Conservation (phyloP, 2,113 vertebrate genomes). For the Columbina picui region DNA sequence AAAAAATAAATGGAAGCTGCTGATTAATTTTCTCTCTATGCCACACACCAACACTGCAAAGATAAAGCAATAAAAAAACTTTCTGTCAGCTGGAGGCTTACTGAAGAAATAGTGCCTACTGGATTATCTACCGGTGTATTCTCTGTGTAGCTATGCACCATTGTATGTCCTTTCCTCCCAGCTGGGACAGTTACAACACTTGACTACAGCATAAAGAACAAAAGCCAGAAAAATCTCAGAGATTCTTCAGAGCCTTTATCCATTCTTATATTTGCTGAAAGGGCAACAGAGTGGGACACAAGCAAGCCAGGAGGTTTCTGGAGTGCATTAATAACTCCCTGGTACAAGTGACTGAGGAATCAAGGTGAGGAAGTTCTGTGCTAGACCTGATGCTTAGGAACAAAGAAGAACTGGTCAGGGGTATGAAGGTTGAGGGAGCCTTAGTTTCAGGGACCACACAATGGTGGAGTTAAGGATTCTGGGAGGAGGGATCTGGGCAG, state of each 20-base stretch:
- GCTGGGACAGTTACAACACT: not conserved
- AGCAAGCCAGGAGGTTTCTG: not conserved
- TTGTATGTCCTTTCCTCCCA: not conserved
- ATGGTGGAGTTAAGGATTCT: not conserved
- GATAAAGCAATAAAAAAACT: not conserved
- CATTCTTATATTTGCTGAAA: not conserved
- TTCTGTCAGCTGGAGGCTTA: not conserved
- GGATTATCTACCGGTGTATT: not conserved
- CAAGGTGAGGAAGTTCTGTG: not conserved
- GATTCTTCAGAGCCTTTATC: not conserved
- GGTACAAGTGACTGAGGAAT: not conserved
- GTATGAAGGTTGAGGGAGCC: not conserved
- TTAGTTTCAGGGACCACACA: not conserved
- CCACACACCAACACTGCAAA: not conserved
- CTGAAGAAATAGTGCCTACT: not conserved
- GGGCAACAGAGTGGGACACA: fast-evolving
- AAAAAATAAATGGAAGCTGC: not conserved
- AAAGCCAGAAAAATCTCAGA: not conserved
- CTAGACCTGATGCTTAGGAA: not conserved
- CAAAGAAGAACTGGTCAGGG: not conserved
- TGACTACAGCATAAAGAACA: not conserved
- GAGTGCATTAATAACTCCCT: not conserved
- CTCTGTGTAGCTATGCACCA: not conserved
- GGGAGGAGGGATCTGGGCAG: not conserved
- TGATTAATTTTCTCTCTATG: not conserved